Percentiles rank a stretch among this genome's conserved stretches.
Evolutionary conservation across 2,113 vertebrate genomes (phyloP).

Genomic region (Rhinolophus ferrumequinum): DNA sequence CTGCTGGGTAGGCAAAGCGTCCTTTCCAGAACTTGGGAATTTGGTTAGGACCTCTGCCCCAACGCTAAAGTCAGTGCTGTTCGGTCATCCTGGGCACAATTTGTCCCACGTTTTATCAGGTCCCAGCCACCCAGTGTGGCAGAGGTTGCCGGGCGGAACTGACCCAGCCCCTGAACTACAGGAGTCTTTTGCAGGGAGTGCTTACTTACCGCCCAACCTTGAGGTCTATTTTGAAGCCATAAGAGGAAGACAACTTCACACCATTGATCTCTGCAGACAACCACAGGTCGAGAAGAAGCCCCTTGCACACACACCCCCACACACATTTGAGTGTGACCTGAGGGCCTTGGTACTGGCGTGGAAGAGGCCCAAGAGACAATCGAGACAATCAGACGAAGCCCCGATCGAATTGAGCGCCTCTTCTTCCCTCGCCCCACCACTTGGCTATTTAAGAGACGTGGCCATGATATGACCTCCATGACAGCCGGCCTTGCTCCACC

Average conservation of each 20-base stretch:
- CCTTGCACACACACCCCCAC: fast-evolving
- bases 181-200: background rate
- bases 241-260: background rate
- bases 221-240: background rate
- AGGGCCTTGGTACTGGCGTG: background rate
- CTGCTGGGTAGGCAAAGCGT: background rate
- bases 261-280: background rate
- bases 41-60: background rate
- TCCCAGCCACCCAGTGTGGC: fast-evolving
- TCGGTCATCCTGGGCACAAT: background rate
- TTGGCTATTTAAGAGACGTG: background rate
- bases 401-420: fast-evolving
- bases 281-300: background rate
- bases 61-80: background rate
- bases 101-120: background rate
- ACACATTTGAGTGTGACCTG: background rate
- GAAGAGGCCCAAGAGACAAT: background rate
- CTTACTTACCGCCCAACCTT: background rate
- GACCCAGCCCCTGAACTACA: fast-evolving
- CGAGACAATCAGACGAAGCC: no score
- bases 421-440: fast-evolving
- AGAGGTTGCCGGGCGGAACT: fast-evolving
- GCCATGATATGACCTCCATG: background rate
- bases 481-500: no score
- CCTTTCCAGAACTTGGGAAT: background rate